Conservation (phyloP, 2,113 vertebrate species). For the cattle (Bos taurus) region DNA sequence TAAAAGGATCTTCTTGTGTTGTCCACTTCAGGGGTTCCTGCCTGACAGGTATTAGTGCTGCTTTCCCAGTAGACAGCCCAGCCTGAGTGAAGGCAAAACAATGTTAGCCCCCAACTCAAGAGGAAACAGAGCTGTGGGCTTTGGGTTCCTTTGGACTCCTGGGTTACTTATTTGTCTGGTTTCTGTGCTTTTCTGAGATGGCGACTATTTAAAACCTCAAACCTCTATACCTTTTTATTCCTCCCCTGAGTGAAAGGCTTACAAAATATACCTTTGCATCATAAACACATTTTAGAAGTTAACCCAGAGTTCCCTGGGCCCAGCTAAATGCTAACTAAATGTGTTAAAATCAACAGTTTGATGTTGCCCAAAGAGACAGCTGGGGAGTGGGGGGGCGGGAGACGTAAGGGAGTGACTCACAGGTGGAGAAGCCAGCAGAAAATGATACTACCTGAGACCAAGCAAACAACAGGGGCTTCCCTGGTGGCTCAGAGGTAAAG, state of each 20-base stretch:
- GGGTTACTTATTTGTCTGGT: neutral
- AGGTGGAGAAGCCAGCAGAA: slow-evolving; percentile 42
- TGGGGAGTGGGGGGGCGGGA: neutral
- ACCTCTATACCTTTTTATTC: neutral
- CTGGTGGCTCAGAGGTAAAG: neutral
- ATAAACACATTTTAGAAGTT: slow-evolving; percentile 59
- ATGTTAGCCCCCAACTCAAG: neutral
- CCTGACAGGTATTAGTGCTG: neutral
- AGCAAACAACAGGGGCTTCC: neutral
- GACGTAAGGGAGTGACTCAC: neutral
- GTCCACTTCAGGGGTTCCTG: slow-evolving; percentile 37
- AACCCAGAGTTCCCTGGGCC: neutral
- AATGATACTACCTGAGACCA: neutral
- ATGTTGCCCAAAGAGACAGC: slow-evolving; percentile 30
- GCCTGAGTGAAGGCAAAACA: neutral
- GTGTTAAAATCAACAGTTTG: slow-evolving; percentile 48
- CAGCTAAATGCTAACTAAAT: slow-evolving; percentile 30
- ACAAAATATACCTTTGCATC: slow-evolving; percentile 43
- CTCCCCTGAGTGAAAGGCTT: slow-evolving; percentile 25
- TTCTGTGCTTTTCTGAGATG: neutral
- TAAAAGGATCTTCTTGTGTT: slow-evolving; percentile 5
- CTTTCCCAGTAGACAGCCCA: neutral
- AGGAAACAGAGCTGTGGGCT: neutral
- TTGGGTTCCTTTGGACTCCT: neutral
- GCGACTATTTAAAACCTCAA: slow-evolving; percentile 12